Evolutionary conservation across 2,113 vertebrate species (phyloP).

Genomic region (Boulengeromyrus knoepffleri): DNA sequence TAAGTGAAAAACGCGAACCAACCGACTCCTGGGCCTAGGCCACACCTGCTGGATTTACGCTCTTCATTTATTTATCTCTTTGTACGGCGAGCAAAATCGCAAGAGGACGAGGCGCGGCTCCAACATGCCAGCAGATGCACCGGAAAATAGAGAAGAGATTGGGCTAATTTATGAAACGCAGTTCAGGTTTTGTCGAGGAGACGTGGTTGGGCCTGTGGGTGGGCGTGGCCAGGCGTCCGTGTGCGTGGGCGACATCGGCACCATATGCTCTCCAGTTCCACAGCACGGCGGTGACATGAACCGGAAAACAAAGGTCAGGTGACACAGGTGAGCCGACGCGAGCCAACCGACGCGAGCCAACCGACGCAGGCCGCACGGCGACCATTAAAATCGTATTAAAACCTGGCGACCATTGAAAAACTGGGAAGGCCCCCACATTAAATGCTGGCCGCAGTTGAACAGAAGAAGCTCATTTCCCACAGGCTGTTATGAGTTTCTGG

Average conservation of each 20-base stretch:
- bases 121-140: background rate
- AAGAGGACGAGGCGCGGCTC: background rate
- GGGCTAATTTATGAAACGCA: background rate
- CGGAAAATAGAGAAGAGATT: background rate
- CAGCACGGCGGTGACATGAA: background rate
- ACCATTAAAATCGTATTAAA: constrained; percentile 9
- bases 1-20: background rate
- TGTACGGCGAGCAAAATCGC: too few species aligned
- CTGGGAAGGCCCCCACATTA: background rate
- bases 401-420: background rate
- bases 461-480: constrained; percentile 1
- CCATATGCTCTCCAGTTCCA: background rate
- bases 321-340: background rate
- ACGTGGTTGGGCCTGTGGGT: background rate
- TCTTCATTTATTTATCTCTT: background rate
- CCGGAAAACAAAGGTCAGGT: background rate
- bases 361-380: background rate
- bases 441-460: background rate
- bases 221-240: background rate
- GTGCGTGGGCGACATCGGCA: background rate
- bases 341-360: background rate
- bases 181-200: background rate
- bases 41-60: background rate
- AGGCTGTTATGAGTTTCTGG: background rate
- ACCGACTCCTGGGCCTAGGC: background rate